These are phyloP conservation scores for Phrynocephalus versicolor DNA, from an alignment of 2,113 vertebrate species.

Conservation along the genomic window DNA sequence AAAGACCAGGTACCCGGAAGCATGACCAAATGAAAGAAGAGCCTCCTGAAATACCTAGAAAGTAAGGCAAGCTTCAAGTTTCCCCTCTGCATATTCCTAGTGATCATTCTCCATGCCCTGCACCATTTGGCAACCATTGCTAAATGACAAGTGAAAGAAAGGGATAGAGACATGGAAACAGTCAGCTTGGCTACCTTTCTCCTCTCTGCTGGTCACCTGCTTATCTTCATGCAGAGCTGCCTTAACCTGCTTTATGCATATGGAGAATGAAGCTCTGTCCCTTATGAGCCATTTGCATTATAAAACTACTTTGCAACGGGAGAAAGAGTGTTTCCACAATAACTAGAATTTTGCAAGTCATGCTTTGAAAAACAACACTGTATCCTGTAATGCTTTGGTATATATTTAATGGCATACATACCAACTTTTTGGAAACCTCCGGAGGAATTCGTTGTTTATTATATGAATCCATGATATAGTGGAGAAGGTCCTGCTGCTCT, in stretches of 20 bases:
- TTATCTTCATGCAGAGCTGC: neutral
- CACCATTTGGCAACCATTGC: too few species aligned
- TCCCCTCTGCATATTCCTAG: too few species aligned
- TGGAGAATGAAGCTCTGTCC: neutral
- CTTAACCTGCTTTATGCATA: neutral
- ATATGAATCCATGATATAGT: slow-evolving; percentile 90
- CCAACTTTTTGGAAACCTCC: slow-evolving; percentile 92
- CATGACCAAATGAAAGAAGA: too few species aligned
- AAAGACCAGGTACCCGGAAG: too few species aligned
- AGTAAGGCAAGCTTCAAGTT: too few species aligned
- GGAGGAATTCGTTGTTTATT: slow-evolving; percentile 91
- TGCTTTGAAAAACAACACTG: neutral
- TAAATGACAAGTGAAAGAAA: too few species aligned
- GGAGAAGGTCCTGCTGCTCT: slow-evolving; percentile 86
- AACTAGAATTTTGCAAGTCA: neutral
- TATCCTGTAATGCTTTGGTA: neutral
- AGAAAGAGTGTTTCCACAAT: neutral
- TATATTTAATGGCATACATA: slow-evolving; percentile 66
- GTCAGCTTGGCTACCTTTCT: neutral
- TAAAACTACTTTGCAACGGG: neutral
- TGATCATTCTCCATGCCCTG: too few species aligned
- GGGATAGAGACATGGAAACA: too few species aligned
- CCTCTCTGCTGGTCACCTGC: neutral
- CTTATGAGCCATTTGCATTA: neutral
- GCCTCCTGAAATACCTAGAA: too few species aligned